phyloP scores from a whole-genome alignment of 2,888 invertebrate species.

The Eupelmus urozonus region DNA sequence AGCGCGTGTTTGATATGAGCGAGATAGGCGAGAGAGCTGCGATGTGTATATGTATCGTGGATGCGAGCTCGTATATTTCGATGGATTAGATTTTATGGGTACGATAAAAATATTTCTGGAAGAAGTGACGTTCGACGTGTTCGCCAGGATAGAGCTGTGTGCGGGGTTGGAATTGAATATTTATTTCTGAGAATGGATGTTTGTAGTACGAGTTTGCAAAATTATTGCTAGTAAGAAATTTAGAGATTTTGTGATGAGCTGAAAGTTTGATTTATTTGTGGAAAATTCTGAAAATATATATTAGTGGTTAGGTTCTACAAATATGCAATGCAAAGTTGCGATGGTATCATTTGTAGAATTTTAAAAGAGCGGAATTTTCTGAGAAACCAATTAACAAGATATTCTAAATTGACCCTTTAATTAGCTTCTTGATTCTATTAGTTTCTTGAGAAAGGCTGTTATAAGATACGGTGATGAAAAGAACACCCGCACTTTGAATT shows the following conservation, averaged over 20 bases:
- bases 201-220: too few species aligned
- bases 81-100: slow-evolving; percentile 37
- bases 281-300: too few species aligned
- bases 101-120: slow-evolving; percentile 30
- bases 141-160: too few species aligned
- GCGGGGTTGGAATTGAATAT: too few species aligned
- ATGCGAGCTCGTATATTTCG: slow-evolving; percentile 23
- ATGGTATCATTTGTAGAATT: slow-evolving; percentile 21
- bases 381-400: slow-evolving; percentile 44
- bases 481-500: slow-evolving; percentile 46
- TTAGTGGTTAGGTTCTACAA: too few species aligned
- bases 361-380: slow-evolving; percentile 30
- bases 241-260: too few species aligned
- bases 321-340: too few species aligned
- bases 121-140: not conserved
- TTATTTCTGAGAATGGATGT: too few species aligned
- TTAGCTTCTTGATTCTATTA: slow-evolving; percentile 58
- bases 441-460: slow-evolving; percentile 48
- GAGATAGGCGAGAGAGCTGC: not conserved
- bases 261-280: too few species aligned
- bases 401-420: slow-evolving; percentile 54
- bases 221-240: too few species aligned
- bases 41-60: not conserved
- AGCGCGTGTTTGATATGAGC: slow-evolving; percentile 20
- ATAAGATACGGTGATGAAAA: slow-evolving; percentile 21